A percentile compares a stretch with the other conserved stretches of the same genome.
Conservation (phyloP, 2,797 vertebrate species). For the Eulemur coronatus region DNA sequence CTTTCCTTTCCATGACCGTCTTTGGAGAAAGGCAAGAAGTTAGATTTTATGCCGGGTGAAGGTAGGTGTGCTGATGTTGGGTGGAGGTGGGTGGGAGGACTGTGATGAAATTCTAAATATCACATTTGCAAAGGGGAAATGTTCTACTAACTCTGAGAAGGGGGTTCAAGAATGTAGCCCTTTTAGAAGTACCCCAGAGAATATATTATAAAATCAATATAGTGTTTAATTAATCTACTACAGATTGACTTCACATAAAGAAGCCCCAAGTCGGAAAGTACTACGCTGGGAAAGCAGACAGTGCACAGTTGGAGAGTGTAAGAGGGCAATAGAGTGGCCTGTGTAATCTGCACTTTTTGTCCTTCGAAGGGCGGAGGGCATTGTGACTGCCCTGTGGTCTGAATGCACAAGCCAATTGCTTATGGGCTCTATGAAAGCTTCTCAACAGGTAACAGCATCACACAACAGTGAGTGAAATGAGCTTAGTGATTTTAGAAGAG, state of each 20-base stretch:
- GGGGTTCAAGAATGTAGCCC: not conserved
- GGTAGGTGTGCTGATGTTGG: not conserved
- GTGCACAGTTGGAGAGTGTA: not conserved
- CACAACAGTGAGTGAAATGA: not conserved
- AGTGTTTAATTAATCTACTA: conserved; percentile 63
- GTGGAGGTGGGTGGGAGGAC: not conserved
- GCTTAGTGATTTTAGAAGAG: not conserved
- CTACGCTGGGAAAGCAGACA: not conserved
- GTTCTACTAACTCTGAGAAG: conserved; percentile 9
- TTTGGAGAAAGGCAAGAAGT: conserved; percentile 3
- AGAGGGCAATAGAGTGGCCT: not conserved
- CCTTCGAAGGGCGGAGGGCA: not conserved
- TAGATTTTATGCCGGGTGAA: not conserved
- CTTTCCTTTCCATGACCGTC: not conserved
- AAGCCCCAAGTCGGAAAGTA: not conserved
- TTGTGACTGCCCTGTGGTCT: not conserved
- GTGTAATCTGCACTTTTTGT: not conserved
- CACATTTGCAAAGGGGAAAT: not conserved
- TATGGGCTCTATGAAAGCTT: not conserved
- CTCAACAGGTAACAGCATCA: not conserved
- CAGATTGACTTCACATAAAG: conserved; percentile 36
- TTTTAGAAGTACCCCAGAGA: conserved; percentile 43
- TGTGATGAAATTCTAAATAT: not conserved
- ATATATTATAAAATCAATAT: conserved; percentile 51
- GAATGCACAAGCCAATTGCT: not conserved